These are phyloP conservation scores for Apantesis nais DNA, from an alignment of 2,888 invertebrate species.

Conservation along the genomic window DNA sequence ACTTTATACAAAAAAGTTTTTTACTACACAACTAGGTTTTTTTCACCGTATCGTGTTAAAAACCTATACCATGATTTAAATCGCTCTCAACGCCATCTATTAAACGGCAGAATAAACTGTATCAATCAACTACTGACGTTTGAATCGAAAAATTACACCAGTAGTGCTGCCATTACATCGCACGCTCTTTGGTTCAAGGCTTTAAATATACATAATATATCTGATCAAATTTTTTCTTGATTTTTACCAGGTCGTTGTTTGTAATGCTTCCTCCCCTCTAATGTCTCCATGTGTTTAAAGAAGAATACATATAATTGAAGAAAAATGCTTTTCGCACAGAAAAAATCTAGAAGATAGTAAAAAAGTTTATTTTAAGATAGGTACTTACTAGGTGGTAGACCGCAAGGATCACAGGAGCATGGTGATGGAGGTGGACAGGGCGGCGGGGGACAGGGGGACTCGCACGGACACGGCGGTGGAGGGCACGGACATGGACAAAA, in stretches of 20 bases:
- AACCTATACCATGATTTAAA: not conserved
- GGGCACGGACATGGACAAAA: constrained; percentile 39
- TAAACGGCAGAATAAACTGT: not conserved
- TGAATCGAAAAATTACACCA: not conserved
- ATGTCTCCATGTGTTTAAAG: not conserved
- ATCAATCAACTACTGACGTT: not conserved
- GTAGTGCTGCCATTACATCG: not conserved
- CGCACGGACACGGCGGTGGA: constrained; percentile 42
- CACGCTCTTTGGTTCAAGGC: not conserved
- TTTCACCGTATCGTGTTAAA: not conserved
- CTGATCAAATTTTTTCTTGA: not conserved
- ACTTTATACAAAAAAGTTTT: no score
- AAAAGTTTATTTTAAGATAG: not conserved
- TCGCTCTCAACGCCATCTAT: not conserved
- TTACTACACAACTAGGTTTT: not conserved
- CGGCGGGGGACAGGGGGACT: constrained; percentile 39
- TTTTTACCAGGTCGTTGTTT: not conserved
- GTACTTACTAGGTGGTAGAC: constrained; percentile 53
- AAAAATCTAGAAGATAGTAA: not conserved
- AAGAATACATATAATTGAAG: not conserved
- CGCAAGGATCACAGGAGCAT: constrained; percentile 45
- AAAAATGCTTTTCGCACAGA: no score
- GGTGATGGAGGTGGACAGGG: constrained; percentile 32
- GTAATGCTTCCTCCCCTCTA: no score
- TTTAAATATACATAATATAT: not conserved